Conservation (phyloP, 1,140 invertebrate species). For the Helicoverpa armigera region DNA sequence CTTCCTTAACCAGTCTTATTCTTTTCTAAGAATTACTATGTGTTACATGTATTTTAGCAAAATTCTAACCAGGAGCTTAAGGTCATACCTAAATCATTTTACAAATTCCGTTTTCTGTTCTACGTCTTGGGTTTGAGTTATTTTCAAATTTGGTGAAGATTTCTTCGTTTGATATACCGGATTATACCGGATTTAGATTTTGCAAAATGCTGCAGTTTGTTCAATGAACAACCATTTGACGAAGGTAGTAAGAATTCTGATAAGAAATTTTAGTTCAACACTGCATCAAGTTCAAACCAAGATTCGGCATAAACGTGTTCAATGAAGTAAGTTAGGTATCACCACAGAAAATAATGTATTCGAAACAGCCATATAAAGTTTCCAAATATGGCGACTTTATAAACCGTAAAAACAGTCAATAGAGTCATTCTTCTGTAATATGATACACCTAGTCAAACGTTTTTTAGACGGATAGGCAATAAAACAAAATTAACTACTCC, state of each 20-base stretch:
- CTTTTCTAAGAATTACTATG: background rate
- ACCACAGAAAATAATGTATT: background rate
- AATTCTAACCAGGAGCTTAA: no score
- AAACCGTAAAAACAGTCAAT: constrained; percentile 11
- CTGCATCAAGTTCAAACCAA: background rate
- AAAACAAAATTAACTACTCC: constrained; percentile 15
- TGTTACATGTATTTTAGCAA: no score
- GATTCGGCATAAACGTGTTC: background rate
- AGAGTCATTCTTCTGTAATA: constrained; percentile 11
- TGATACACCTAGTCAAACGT: background rate
- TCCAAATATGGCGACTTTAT: background rate
- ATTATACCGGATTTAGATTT: background rate
- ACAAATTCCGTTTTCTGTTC: background rate
- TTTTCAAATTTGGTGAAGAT: background rate
- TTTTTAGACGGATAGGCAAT: constrained; percentile 1
- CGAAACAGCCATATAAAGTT: background rate
- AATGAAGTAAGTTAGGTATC: no score
- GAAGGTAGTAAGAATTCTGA: no score
- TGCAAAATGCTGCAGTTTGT: background rate
- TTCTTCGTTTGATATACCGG: background rate
- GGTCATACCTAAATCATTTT: background rate
- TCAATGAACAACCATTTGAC: constrained; percentile 1
- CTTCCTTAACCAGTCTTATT: constrained; percentile 3
- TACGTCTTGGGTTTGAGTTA: background rate
- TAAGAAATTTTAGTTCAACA: no score